These are phyloP conservation scores for Metalampra italica DNA, from an alignment of 2,888 invertebrate genomes.

Conservation along the genomic window DNA sequence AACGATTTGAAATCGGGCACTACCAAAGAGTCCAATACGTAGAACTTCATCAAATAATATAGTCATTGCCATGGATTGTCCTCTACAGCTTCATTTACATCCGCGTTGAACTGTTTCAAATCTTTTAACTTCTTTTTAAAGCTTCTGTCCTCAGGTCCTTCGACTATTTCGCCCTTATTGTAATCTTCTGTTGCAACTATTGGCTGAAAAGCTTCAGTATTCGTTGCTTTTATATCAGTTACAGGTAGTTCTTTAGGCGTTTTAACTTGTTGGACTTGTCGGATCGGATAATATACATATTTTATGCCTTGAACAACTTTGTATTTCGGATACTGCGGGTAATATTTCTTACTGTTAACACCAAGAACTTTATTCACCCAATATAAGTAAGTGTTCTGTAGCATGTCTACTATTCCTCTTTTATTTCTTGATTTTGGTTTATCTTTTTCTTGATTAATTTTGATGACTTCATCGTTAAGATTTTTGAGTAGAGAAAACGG, in stretches of 20 bases:
- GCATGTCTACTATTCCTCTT: conserved; percentile 49
- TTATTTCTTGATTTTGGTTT: conserved; percentile 41
- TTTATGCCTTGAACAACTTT: conserved; percentile 58
- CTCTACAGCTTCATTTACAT: conserved; percentile 54
- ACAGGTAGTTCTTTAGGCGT: conserved; percentile 33
- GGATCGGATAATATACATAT: conserved; percentile 55
- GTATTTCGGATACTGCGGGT: conserved; percentile 41
- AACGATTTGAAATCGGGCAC: conserved; percentile 59
- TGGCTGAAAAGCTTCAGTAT: conserved; percentile 22
- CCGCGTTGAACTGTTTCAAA: conserved; percentile 51
- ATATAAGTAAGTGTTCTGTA: conserved; percentile 57
- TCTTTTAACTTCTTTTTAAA: conserved; percentile 38
- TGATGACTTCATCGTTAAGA: conserved; percentile 25
- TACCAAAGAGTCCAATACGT: conserved; percentile 59
- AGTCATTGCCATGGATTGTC: conserved; percentile 74
- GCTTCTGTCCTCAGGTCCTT: conserved; percentile 48
- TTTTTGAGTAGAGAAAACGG: conserved; percentile 16
- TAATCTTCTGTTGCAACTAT: conserved; percentile 54
- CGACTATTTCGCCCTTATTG: conserved; percentile 65
- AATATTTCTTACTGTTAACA: conserved; percentile 34
- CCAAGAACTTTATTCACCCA: conserved; percentile 55
- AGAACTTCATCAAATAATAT: conserved; percentile 67
- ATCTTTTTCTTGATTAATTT: conserved; percentile 8
- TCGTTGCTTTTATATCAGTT: conserved; percentile 25
- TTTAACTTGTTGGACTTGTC: conserved; percentile 37